Base-by-base conservation (phyloP, 2,797 vertebrate species). In the Tolypeutes matacus region DNA sequence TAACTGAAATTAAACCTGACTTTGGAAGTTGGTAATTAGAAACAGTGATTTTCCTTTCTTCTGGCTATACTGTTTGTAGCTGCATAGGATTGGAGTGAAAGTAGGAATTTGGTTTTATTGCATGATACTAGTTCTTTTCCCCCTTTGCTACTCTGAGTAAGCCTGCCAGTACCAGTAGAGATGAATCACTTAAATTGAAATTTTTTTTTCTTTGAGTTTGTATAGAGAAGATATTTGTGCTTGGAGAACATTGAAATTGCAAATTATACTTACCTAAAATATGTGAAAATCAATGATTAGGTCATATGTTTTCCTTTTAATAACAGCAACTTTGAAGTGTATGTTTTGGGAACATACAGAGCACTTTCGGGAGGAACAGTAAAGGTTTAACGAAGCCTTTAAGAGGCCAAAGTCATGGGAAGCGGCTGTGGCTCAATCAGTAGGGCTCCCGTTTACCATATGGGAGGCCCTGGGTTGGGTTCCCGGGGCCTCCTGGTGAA, bases 161-260 rank as follows among this genome's bases (percentile, higher is more conserved):
- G 91, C 67, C 42, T 97, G 93, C 96, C 91, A 97, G 70, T 72
- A 46, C 46, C 46, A 46, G 46, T 56, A 95, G 78, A 64, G 81
- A 93, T 97, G 93, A 98, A 92, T 98, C 95, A 97, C 77, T 95
- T 95, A 93, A 36, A 6, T 95, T 92, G 64, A 78, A 88, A 86
- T 64, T 86, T 29, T 42, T 92, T 95, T 69, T 82, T 53, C 49
- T 96, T 95, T 86, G 73, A 86, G 62, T 17, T 25, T 93, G 81
- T 92, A 64, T 91, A 89, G 85, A 76, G 95, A 93, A 76, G 95
- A 92, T n/a, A 86, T 39, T 49, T 97, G 34, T 97, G 84, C 56
- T 87, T 72, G 81, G 93, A 91, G 75, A 92, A 76, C 39, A 86
- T 46, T 91, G 25, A 15, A 29, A 96, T 93, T 53, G 14, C 7